Evolutionary conservation across 2,888 invertebrate genomes (phyloP).

Genomic region (Papilio protenor): DNA sequence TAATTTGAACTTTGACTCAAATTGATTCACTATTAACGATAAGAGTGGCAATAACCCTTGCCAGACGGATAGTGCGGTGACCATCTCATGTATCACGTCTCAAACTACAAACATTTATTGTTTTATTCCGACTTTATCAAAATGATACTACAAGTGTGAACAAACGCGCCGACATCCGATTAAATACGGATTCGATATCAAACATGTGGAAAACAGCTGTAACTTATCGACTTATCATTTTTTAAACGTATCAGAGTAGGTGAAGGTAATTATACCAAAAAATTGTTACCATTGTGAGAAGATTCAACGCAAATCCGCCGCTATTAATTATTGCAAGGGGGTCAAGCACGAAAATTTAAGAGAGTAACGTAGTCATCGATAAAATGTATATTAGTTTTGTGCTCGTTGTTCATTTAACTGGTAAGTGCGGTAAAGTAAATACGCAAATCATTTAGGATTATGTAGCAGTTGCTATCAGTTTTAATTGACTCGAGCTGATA

Average conservation of each 20-base stretch:
- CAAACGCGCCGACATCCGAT: no score
- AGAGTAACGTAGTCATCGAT: no score
- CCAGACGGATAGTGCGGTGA: not conserved
- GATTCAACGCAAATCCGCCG: not conserved
- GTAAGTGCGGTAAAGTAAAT: not conserved
- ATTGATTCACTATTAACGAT: not conserved
- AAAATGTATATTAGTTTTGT: no score
- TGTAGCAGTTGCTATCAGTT: not conserved
- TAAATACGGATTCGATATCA: no score
- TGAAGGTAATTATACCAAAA: not conserved
- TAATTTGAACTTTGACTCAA: constrained; percentile 3
- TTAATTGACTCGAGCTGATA: not conserved
- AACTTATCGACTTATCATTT: not conserved
- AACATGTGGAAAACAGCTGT: no score
- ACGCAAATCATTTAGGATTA: not conserved
- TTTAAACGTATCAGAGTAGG: not conserved
- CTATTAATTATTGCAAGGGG: not conserved
- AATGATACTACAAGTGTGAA: not conserved
- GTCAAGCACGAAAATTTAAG: no score
- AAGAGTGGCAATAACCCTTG: not conserved
- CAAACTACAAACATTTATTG: not conserved
- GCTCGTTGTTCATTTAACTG: no score
- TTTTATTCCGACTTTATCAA: not conserved
- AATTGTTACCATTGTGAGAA: not conserved
- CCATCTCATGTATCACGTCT: not conserved